Evolutionary conservation across 2,888 invertebrate genomes (phyloP), one percentile per base, ranked within the genome.

Genomic region (Julus scanicus): DNA sequence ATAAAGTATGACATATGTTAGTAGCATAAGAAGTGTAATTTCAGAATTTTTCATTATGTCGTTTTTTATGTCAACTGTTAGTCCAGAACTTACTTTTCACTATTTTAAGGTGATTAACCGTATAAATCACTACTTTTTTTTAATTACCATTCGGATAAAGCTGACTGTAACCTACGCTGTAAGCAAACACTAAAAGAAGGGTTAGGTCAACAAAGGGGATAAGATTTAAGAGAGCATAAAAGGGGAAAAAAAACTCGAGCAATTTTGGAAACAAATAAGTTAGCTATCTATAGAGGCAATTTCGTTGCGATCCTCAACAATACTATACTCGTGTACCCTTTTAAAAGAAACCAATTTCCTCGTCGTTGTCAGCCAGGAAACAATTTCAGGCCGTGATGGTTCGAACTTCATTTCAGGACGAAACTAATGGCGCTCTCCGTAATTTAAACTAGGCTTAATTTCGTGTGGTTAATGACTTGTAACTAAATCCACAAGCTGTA

Each of bases 391-490:
- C 11, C 8, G 57, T n/a, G 17, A 17, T 57, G 4, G 20, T 29
- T 71, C 20, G 11, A 29, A 71, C 71, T 29, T 29, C 1, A 71
- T 71, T 71, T 20, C 2, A 29, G 71, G 29, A 71, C 71, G 71
- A 11, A 48, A 11, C 57, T 63, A 63, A 63, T 63, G 57, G 57
- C 29, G 20, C 29, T 29, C 71, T 20, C 29, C 71, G 15, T 8
- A 71, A 29, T 71, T 71, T 29, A 71, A 71, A 29, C 71, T 5
- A 29, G 20, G 71, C 9, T 71, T 71, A 71, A 71, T 71, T 71
- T 29, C 71, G 71, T 9, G 20, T 71, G 71, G 71, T 71, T 71
- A 71, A 71, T 71, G 71, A 71, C 71, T 71, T 71, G 71, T 71
- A 71, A 71, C 71, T 17, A 29, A 71, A 71, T 71, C 71, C 71